Evolutionary conservation across 1,140 invertebrate genomes (phyloP).

Genomic region (Cepaea nemoralis): DNA sequence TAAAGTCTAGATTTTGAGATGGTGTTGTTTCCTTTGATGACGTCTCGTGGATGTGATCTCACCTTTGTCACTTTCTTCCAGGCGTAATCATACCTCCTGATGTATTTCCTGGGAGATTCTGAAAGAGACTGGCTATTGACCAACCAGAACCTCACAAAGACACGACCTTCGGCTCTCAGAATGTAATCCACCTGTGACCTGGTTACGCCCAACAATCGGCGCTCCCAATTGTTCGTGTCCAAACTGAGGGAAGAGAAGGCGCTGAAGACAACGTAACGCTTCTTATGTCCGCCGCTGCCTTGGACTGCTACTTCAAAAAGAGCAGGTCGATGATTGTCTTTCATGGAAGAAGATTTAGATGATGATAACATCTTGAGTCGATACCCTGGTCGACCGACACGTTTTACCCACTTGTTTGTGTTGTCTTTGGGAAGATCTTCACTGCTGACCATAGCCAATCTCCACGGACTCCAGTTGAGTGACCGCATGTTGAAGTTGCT

Average conservation of each 20-base stretch:
- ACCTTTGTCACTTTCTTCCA: conserved; percentile 2
- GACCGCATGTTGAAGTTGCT: conserved; percentile 40
- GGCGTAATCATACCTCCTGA: conserved; percentile 32
- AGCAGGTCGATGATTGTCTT: not conserved
- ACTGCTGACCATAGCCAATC: not conserved
- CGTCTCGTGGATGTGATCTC: not conserved
- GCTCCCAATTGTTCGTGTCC: not conserved
- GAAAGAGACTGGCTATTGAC: not conserved
- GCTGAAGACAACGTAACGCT: conserved; percentile 15
- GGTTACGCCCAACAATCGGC: not conserved
- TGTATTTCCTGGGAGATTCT: not conserved
- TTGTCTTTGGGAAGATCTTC: not conserved
- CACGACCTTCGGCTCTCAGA: not conserved
- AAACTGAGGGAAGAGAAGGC: conserved; percentile 8
- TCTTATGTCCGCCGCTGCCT: not conserved
- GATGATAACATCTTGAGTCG: not conserved
- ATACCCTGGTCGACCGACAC: not conserved
- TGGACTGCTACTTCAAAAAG: conserved; percentile 27
- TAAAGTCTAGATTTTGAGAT: conserved; percentile 11
- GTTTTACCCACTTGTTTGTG: not conserved
- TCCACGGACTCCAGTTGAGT: conserved; percentile 20
- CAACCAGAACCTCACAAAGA: not conserved
- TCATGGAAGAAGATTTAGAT: not conserved
- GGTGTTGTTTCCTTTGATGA: not conserved
- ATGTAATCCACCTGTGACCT: conserved; percentile 2